phyloP scores from a whole-genome alignment of 1,140 invertebrate genomes.

The Tetragnatha versicolor region DNA sequence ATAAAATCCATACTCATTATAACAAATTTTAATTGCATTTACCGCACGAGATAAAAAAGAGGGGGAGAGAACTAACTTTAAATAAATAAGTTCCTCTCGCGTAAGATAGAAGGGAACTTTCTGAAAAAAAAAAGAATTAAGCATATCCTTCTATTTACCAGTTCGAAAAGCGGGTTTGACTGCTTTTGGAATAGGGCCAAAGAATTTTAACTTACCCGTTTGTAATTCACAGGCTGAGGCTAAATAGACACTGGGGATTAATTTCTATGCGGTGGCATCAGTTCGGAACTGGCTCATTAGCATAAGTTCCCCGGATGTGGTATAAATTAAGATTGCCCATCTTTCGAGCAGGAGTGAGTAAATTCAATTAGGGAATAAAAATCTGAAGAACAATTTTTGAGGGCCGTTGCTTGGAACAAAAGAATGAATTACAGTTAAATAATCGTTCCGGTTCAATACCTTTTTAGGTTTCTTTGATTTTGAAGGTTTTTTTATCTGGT shows the following conservation, averaged over 20 bases:
- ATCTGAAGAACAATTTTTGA: conserved; percentile 45
- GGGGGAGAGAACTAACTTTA: neutral
- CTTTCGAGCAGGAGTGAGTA: neutral
- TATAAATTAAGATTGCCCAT: conserved; percentile 53
- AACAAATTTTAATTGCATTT: conserved; percentile 51
- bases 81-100: conserved; percentile 23
- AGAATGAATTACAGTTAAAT: conserved; percentile 47
- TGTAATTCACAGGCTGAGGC: conserved; percentile 51
- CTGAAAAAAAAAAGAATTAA: conserved; percentile 1
- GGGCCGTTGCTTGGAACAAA: neutral
- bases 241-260: conserved; percentile 54
- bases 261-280: conserved; percentile 49
- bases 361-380: conserved; percentile 53
- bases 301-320: conserved; percentile 40
- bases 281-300: conserved; percentile 46
- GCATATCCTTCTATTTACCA: conserved; percentile 17
- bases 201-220: conserved; percentile 36
- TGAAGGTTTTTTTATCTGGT: neutral
- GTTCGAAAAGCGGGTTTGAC: neutral
- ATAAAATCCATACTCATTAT: conserved; percentile 54
- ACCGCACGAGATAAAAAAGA: conserved; percentile 13
- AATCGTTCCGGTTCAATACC: conserved; percentile 28
- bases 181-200: conserved; percentile 40
- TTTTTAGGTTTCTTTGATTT: neutral
- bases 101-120: conserved; percentile 18